Conservation (phyloP, 2,797 vertebrate species). For the Phrynocephalus vlangalii region DNA sequence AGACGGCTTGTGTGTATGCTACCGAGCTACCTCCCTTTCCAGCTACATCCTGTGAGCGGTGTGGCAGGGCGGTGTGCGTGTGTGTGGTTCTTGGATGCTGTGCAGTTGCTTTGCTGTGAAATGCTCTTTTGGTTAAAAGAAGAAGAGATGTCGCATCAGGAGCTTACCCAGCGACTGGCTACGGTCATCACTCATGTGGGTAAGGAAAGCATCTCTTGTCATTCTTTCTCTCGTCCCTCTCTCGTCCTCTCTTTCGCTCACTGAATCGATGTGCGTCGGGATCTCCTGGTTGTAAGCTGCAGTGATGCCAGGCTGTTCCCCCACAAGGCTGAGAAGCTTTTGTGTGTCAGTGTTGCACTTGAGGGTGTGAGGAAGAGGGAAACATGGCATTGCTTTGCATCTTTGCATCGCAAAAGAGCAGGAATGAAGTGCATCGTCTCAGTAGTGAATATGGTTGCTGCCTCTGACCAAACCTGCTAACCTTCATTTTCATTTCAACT, state of each 20-base stretch:
- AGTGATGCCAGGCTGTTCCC: neutral
- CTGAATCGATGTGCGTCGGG: neutral
- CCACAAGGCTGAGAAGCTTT: conserved; percentile 40
- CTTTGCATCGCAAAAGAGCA: conserved; percentile 3
- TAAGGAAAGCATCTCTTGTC: conserved; percentile 76
- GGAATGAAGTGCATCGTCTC: neutral
- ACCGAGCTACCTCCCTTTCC: conserved; percentile 65
- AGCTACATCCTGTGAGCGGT: neutral
- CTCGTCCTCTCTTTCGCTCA: neutral
- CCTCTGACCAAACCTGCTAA: neutral
- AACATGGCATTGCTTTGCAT: conserved; percentile 5
- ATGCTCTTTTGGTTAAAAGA: conserved; percentile 92
- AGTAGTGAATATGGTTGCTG: neutral
- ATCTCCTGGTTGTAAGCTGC: conserved; percentile 20
- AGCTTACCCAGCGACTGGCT: conserved; percentile 89
- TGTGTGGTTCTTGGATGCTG: conserved; percentile 50
- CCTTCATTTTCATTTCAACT: neutral
- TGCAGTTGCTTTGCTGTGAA: conserved; percentile 75
- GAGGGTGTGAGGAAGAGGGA: neutral
- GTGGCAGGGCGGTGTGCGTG: neutral
- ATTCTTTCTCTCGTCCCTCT: conserved; percentile 20
- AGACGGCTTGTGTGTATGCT: conserved; percentile 72
- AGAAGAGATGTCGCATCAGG: conserved; percentile 94
- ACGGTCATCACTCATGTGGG: conserved; percentile 94
- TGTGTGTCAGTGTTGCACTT: conserved; percentile 64